phyloP scores from a whole-genome alignment of 1,140 invertebrate species.

The Oryzaephilus surinamensis region DNA sequence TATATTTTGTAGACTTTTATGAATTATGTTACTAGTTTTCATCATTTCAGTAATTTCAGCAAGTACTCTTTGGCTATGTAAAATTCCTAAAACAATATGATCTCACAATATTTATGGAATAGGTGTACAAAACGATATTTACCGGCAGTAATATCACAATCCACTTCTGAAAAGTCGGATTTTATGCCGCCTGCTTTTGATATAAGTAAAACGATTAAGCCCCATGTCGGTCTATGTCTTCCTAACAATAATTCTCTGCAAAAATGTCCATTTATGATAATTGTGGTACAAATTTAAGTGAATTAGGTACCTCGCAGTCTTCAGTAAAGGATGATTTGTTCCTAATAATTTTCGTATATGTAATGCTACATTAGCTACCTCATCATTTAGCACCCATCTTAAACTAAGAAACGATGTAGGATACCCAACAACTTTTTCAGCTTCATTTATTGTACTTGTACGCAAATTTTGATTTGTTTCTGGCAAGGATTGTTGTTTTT shows the following conservation, averaged over 20 bases:
- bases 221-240: conserved; percentile 51
- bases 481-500: no score
- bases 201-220: conserved; percentile 78
- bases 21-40: conserved; percentile 86
- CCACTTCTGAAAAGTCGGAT: conserved; percentile 61
- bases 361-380: conserved; percentile 83
- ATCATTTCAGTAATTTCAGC: conserved; percentile 98
- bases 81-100: conserved; percentile 19
- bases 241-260: conserved; percentile 24
- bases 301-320: conserved; percentile 66
- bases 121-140: conserved; percentile 18
- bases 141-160: conserved; percentile 69
- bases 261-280: neutral
- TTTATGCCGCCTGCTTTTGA: conserved; percentile 79
- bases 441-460: no score
- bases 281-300: neutral
- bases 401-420: conserved; percentile 87
- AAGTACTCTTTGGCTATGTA: conserved; percentile 76
- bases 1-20: conserved; percentile 56
- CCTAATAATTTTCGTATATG: conserved; percentile 86
- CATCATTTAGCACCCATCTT: conserved; percentile 84
- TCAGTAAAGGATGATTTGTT: conserved; percentile 84
- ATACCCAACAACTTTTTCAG: conserved; percentile 92
- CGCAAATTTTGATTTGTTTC: no score
- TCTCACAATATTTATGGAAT: conserved; percentile 2